Percentiles rank a stretch among this genome's conserved stretches.
Evolutionary conservation across 2,113 vertebrate genomes (phyloP).

Genomic region (Natator depressus): DNA sequence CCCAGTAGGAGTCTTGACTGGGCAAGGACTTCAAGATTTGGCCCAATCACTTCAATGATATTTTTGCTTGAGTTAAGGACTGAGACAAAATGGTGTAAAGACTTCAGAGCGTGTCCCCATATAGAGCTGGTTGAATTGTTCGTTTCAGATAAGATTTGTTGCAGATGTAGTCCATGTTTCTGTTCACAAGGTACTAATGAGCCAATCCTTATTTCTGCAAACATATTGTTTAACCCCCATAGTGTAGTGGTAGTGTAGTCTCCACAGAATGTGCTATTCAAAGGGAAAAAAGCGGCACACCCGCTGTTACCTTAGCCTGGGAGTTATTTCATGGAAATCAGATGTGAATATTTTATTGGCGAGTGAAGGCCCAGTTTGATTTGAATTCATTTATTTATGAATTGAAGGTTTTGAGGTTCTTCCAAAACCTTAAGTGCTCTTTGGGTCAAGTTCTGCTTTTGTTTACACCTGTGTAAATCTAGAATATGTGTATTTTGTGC

Average conservation of each 20-base stretch:
- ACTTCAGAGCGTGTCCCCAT: background rate
- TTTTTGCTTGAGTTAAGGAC: background rate
- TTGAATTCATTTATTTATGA: slow-evolving; percentile 59
- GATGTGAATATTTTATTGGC: slow-evolving; percentile 66
- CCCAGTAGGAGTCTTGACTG: background rate
- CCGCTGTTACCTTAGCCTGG: slow-evolving; percentile 32
- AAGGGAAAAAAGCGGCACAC: slow-evolving; percentile 15
- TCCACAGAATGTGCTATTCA: slow-evolving; percentile 52
- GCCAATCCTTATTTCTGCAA: background rate
- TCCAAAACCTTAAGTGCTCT: background rate
- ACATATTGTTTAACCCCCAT: background rate
- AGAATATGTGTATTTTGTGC: background rate
- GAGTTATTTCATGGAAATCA: slow-evolving; percentile 57
- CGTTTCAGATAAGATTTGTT: background rate
- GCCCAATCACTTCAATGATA: background rate
- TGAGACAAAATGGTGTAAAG: background rate
- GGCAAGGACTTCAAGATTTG: background rate
- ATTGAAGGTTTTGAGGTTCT: slow-evolving; percentile 53
- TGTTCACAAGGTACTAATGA: background rate
- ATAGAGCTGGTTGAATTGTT: background rate
- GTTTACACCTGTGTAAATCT: background rate
- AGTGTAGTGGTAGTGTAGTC: background rate
- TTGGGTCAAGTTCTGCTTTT: slow-evolving; percentile 34
- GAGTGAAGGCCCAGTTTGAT: slow-evolving; percentile 32
- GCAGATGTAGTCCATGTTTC: background rate